phyloP scores from a whole-genome alignment of 2,113 vertebrate species.

The Trematomus loennbergii region DNA sequence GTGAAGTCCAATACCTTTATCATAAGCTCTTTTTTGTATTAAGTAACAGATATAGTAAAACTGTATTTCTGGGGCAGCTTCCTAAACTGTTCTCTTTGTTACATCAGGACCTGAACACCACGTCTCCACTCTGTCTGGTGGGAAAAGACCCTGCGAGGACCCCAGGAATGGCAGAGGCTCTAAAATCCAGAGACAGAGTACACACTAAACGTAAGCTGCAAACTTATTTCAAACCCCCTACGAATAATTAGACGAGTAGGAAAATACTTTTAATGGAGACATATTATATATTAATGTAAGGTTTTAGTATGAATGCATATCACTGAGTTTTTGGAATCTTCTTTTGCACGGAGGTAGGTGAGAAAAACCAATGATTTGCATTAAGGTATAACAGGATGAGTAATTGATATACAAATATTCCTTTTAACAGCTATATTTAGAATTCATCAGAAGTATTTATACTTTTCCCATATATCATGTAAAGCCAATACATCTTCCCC shows the following conservation, averaged over 20 bases:
- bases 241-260: no score
- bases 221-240: no score
- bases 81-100: not conserved
- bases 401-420: no score
- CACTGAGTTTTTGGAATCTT: no score
- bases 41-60: not conserved
- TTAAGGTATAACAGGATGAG: no score
- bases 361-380: no score
- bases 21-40: not conserved
- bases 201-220: slow-evolving; percentile 67
- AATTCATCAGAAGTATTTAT: not conserved
- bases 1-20: not conserved
- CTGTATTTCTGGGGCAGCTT: not conserved
- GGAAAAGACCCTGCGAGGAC: slow-evolving; percentile 83
- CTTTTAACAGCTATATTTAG: not conserved
- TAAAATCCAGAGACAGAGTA: slow-evolving; percentile 82
- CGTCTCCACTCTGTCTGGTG: slow-evolving; percentile 47
- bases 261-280: no score
- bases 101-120: slow-evolving; percentile 69
- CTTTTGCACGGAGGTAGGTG: no score
- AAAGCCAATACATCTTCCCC: not conserved
- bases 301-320: no score
- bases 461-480: not conserved
- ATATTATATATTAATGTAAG: no score
- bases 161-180: slow-evolving; percentile 63